These are phyloP conservation scores for Jacana jacana DNA, from an alignment of 2,113 vertebrate species.

Conservation along the genomic window DNA sequence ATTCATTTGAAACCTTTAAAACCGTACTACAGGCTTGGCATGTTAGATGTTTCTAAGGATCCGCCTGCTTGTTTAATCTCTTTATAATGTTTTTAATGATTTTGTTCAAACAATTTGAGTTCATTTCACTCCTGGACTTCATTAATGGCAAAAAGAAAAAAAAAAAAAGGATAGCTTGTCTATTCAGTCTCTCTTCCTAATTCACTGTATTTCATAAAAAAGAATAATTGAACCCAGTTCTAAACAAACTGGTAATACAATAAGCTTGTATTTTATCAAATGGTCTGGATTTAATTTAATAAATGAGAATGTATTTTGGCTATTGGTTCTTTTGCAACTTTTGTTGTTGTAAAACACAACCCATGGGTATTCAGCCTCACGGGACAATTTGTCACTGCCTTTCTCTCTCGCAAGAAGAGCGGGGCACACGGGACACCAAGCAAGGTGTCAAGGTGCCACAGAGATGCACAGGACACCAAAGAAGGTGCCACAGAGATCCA, in stretches of 20 bases:
- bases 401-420: neutral
- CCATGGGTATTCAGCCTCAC: neutral
- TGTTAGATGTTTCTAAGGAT: slow-evolving; percentile 46
- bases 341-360: neutral
- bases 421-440: neutral
- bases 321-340: neutral
- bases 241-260: slow-evolving; percentile 6
- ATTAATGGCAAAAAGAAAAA: slow-evolving; percentile 10
- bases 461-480: neutral
- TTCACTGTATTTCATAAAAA: slow-evolving; percentile 49
- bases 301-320: slow-evolving; percentile 35
- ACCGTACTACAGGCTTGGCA: slow-evolving; percentile 40
- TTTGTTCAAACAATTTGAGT: slow-evolving; percentile 34
- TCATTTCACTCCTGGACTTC: slow-evolving; percentile 51
- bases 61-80: slow-evolving; percentile 51
- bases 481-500: rapidly evolving
- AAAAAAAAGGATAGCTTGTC: neutral
- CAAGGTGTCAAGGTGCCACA: rapidly evolving
- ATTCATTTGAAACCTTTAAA: neutral
- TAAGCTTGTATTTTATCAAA: slow-evolving; percentile 52
- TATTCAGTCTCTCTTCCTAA: slow-evolving; percentile 39
- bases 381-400: neutral
- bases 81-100: slow-evolving; percentile 52
- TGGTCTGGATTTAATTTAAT: slow-evolving; percentile 50
- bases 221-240: neutral